These are phyloP conservation scores for Platycercus adscitus DNA, from an alignment of 2,113 vertebrate genomes.

Conservation along the genomic window DNA sequence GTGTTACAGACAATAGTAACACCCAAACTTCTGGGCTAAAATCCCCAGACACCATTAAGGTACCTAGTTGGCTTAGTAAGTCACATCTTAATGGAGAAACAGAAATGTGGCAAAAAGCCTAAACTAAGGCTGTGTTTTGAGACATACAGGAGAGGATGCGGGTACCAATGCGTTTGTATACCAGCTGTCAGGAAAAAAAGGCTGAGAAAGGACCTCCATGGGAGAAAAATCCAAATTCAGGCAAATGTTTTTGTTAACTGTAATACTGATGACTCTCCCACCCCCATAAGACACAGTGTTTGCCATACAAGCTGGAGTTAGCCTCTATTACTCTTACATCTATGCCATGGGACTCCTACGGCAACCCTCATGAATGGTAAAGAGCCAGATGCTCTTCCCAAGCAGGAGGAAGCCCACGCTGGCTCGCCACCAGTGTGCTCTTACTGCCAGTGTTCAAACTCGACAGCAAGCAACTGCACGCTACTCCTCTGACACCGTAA, in stretches of 20 bases:
- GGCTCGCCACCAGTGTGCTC: rapidly evolving
- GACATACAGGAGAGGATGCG: not conserved
- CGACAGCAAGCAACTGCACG: not conserved
- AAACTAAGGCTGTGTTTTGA: not conserved
- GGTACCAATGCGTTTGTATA: not conserved
- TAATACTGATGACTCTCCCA: not conserved
- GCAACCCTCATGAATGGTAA: not conserved
- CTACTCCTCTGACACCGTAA: not conserved
- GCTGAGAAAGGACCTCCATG: not conserved
- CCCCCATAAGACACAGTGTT: rapidly evolving
- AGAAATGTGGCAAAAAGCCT: not conserved
- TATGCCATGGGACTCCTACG: not conserved
- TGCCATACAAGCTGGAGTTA: not conserved
- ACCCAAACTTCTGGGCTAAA: not conserved
- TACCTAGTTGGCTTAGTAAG: not conserved
- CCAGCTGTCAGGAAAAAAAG: not conserved
- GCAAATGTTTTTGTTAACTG: not conserved
- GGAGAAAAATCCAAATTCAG: not conserved
- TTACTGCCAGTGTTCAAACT: not conserved
- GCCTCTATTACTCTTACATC: not conserved
- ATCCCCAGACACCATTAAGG: not conserved
- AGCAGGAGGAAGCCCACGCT: not conserved
- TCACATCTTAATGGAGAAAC: not conserved
- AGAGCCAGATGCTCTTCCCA: not conserved
- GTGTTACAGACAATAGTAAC: not conserved